Percentiles rank a stretch among this genome's conserved stretches.
These are phyloP conservation scores for Manduca sexta DNA, from an alignment of 1,140 invertebrate species.

Conservation along the genomic window DNA sequence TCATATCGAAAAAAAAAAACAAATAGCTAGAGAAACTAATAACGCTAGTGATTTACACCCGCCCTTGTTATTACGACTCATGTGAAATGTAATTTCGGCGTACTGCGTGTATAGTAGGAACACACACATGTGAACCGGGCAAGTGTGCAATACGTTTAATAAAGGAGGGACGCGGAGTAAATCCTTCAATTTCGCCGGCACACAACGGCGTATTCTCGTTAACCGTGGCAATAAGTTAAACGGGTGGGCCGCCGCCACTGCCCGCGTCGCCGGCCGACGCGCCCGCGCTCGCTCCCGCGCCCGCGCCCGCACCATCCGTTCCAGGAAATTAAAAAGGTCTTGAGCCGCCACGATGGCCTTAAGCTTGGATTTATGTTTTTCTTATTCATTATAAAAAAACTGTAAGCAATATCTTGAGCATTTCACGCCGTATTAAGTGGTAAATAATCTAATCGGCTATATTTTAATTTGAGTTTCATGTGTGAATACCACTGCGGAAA, in stretches of 20 bases:
- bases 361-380: neutral
- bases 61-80: constrained; percentile 72
- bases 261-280: constrained; percentile 27
- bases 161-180: constrained; percentile 70
- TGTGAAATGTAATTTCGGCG: constrained; percentile 71
- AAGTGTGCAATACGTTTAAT: constrained; percentile 70
- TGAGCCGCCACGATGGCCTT: constrained; percentile 25
- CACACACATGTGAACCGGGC: constrained; percentile 34
- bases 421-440: too few species aligned
- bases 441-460: too few species aligned
- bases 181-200: constrained; percentile 70
- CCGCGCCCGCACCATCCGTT: constrained; percentile 26
- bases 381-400: neutral
- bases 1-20: constrained; percentile 57
- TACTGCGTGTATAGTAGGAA: constrained; percentile 53
- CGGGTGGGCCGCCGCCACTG: constrained; percentile 36
- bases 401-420: neutral
- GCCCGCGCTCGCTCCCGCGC: constrained; percentile 16
- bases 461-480: neutral
- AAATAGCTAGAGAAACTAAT: constrained; percentile 70
- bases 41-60: constrained; percentile 69
- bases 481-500: constrained; percentile 17
- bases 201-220: constrained; percentile 71
- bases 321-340: constrained; percentile 67
- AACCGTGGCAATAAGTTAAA: constrained; percentile 72